Conservation (phyloP, 2,888 invertebrate species). For the Ernsta delagoae region DNA sequence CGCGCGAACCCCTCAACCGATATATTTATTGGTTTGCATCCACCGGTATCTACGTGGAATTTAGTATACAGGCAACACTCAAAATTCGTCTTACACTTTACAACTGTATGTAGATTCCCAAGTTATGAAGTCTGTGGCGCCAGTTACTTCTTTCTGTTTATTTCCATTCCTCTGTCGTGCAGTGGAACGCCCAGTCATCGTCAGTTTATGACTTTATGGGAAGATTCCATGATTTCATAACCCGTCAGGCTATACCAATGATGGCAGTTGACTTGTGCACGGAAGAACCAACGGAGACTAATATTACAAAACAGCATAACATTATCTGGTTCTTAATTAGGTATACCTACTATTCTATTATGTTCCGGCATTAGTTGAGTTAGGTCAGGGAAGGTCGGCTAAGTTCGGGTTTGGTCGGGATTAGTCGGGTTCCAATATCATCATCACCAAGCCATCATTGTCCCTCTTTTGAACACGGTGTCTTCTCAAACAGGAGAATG, state of each 20-base stretch:
- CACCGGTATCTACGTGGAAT: conserved; percentile 63
- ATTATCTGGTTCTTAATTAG: too few relatives aligned
- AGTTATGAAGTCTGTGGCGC: conserved; percentile 35
- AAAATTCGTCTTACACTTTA: conserved; percentile 75
- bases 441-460: too few relatives aligned
- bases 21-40: conserved; percentile 77
- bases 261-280: background rate
- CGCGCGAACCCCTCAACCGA: conserved; percentile 60
- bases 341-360: too few relatives aligned
- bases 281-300: background rate
- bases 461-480: too few relatives aligned
- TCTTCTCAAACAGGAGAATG: too few relatives aligned
- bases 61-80: conserved; percentile 55
- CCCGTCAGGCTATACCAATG: background rate
- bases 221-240: conserved; percentile 23
- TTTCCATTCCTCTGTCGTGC: conserved; percentile 14
- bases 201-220: conserved; percentile 31
- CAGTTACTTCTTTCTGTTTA: conserved; percentile 31
- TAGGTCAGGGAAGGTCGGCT: too few relatives aligned
- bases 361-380: too few relatives aligned
- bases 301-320: background rate
- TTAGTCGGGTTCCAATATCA: too few relatives aligned
- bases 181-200: conserved; percentile 3
- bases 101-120: conserved; percentile 60
- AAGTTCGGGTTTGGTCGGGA: too few relatives aligned